Conservation (phyloP, 2,113 vertebrate species). For the Silurus asotus region DNA sequence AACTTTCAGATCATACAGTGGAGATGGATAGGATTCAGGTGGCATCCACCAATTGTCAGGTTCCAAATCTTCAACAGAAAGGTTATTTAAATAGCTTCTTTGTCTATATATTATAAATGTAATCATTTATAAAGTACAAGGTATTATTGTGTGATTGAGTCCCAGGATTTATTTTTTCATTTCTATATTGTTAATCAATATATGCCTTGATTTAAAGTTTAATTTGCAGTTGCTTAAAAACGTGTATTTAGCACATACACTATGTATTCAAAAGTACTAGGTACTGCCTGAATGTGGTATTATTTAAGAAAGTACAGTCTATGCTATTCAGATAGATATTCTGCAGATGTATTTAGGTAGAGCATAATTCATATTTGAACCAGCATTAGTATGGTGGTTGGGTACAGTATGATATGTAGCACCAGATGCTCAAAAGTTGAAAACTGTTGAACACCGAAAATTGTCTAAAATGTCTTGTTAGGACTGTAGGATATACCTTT, state of each 20-base stretch:
- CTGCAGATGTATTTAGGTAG: neutral
- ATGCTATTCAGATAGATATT: neutral
- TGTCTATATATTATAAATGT: neutral
- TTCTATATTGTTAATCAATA: neutral
- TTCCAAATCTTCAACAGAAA: neutral
- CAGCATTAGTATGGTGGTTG: neutral
- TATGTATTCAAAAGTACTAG: neutral
- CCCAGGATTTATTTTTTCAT: neutral
- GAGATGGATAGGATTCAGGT: conserved; percentile 5
- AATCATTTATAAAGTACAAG: neutral
- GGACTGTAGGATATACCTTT: too few species aligned
- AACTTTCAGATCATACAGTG: neutral
- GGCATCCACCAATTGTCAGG: fast-evolving
- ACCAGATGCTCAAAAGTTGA: too few species aligned
- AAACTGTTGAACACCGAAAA: neutral
- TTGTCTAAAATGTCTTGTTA: neutral
- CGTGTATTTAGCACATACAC: neutral
- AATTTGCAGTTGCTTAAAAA: neutral
- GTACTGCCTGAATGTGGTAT: too few species aligned
- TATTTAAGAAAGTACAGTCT: neutral
- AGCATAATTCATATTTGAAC: neutral
- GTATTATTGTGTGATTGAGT: neutral
- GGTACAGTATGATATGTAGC: too few species aligned
- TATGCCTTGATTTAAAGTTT: neutral
- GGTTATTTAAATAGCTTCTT: neutral